Evolutionary conservation across 1,140 invertebrate species (phyloP).

Genomic region (Neodiprion lecontei): DNA sequence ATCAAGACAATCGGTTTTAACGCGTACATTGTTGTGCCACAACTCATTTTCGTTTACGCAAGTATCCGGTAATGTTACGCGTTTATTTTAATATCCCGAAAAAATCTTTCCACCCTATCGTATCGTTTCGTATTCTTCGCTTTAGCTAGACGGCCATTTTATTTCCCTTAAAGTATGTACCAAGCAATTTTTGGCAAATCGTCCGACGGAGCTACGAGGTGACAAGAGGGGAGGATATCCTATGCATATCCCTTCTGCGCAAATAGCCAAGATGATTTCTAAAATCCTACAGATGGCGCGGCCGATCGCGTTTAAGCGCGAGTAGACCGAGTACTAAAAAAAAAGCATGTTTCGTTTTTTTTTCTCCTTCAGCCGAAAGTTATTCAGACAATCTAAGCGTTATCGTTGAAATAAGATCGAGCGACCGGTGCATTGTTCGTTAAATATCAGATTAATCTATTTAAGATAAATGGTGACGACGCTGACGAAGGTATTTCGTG

Average conservation of each 20-base stretch:
- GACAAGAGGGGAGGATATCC: neutral
- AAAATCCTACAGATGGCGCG: neutral
- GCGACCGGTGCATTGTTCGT: neutral
- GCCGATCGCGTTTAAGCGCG: neutral
- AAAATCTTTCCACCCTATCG: conserved; percentile 17
- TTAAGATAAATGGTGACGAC: no score
- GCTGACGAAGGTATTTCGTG: no score
- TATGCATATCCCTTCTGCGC: neutral
- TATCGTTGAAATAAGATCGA: neutral
- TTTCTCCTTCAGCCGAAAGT: neutral
- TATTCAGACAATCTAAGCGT: neutral
- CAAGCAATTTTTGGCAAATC: neutral
- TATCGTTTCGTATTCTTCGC: conserved; percentile 34
- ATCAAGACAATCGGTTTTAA: conserved; percentile 63
- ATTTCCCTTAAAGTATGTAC: neutral
- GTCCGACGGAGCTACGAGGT: neutral
- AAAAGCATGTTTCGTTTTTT: neutral
- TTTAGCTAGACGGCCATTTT: conserved; percentile 39
- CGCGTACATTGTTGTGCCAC: conserved; percentile 62
- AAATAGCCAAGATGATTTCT: neutral
- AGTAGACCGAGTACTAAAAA: neutral
- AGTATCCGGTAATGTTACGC: neutral
- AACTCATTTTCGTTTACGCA: conserved; percentile 41
- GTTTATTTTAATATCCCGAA: neutral
- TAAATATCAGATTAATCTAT: no score